Evolutionary conservation across 1,140 invertebrate genomes (phyloP), one percentile per base, ranked within the genome.

Genomic region (Microplitis demolitor): DNA sequence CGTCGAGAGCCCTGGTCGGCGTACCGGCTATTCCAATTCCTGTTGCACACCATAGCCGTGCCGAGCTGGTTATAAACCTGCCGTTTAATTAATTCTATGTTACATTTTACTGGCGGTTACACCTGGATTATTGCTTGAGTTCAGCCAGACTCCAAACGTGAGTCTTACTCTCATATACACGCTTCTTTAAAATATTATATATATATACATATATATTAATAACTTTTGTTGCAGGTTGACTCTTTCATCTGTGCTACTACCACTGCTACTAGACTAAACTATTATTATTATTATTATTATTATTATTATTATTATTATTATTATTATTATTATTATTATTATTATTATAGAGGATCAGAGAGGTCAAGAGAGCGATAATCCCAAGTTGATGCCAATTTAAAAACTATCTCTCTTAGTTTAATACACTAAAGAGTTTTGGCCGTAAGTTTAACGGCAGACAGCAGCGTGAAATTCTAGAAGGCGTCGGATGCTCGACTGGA

Each of bases 81-180:
- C 73, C 73, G 70, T 74, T 74, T 74, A 74, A 75, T 75, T 75
- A 75, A 75, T 75, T 75, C 73, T 66, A 72, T 58, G 50, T 63
- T 66, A 66, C 67, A 71, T 70, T 70, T 62, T 62, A 66, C 66
- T 66, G 68, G 69, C 69, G 39, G 69, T 24, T 24, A 69, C 66
- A 70, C 68, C 68, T 70, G 68, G 68, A 54, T 62, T 62, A 35
- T 58, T 31, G 50, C 13, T 31, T 16, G 56, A 56, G 39, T 31
- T 35, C 34, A 24, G n/a, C 16, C n/a, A 4, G 68, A 45, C 68
- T 61, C 39, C 56, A 24, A 24, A 24, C 24, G 24, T 2, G 24
- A 24, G 24, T 24, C 24, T 24, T 24, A 24, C 24, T 24, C 24
- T 24, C 24, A 24, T 24, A 24, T 24, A 24, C 24, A 24, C 0